Evolutionary conservation across 2,113 vertebrate genomes (phyloP).

Genomic region (Chionis minor): DNA sequence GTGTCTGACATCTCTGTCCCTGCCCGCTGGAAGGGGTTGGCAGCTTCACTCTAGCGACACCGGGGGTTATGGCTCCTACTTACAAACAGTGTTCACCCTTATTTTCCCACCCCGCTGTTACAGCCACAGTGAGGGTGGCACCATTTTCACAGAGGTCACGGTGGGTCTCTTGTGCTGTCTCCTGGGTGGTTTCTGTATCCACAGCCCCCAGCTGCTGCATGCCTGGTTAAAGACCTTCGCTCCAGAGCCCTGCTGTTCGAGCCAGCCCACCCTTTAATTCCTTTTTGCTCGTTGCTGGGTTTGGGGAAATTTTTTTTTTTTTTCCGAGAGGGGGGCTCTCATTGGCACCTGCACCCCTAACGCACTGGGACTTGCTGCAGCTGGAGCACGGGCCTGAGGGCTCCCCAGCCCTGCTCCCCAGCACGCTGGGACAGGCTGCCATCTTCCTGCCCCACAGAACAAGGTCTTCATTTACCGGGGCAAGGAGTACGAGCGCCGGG

Average conservation of each 20-base stretch:
- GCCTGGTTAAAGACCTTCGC: neutral
- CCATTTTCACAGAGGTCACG: neutral
- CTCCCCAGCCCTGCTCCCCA: rapidly evolving
- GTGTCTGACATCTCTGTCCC: neutral
- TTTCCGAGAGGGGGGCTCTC: rapidly evolving
- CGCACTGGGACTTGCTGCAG: neutral
- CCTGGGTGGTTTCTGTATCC: neutral
- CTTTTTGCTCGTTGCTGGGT: neutral
- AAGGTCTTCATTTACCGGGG: conserved; percentile 70
- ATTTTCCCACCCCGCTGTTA: neutral
- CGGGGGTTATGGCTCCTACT: neutral
- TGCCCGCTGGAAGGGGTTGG: neutral
- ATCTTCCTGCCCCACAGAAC: conserved; percentile 27
- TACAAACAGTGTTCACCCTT: neutral
- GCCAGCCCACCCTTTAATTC: neutral
- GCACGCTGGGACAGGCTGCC: neutral
- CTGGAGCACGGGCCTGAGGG: rapidly evolving
- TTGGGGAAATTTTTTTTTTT: neutral
- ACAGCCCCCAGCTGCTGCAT: rapidly evolving
- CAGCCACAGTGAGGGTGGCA: rapidly evolving
- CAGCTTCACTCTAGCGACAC: neutral
- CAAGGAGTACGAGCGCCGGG: conserved; percentile 66
- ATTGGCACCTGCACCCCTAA: neutral
- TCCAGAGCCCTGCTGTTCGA: neutral
- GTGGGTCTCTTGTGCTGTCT: neutral